Evolutionary conservation across 1,140 invertebrate genomes (phyloP).

Genomic region (Helicoverpa armigera): DNA sequence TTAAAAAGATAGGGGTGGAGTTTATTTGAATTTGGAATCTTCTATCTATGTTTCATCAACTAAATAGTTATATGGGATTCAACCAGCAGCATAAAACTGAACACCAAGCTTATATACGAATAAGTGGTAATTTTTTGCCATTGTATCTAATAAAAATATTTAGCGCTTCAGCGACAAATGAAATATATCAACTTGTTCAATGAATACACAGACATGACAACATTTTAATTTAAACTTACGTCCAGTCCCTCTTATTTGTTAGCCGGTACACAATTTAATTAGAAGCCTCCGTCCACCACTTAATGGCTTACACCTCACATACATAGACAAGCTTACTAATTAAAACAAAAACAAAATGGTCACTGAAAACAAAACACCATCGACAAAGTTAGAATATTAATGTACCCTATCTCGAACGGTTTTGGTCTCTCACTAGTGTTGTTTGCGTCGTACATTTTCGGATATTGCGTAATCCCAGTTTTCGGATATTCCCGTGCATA

Average conservation of each 20-base stretch:
- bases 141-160: neutral
- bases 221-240: conserved; percentile 10
- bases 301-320: conserved; percentile 39
- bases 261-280: conserved; percentile 37
- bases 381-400: conserved; percentile 78
- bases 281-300: neutral
- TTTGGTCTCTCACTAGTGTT: conserved; percentile 24
- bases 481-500: neutral
- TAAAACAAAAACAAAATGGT: conserved; percentile 60
- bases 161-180: no score
- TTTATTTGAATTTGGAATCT: neutral
- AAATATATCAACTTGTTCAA: no score
- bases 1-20: neutral
- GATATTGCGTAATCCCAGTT: conserved; percentile 3
- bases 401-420: conserved; percentile 57
- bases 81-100: no score
- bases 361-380: conserved; percentile 70
- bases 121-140: neutral
- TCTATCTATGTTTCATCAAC: neutral
- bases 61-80: neutral
- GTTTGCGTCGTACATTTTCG: conserved; percentile 5
- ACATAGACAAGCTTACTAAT: conserved; percentile 48
- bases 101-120: neutral
- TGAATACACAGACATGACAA: neutral
- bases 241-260: conserved; percentile 16